Conservation (phyloP, 2,888 invertebrate genomes). For the Neoaliturus tenellus region DNA sequence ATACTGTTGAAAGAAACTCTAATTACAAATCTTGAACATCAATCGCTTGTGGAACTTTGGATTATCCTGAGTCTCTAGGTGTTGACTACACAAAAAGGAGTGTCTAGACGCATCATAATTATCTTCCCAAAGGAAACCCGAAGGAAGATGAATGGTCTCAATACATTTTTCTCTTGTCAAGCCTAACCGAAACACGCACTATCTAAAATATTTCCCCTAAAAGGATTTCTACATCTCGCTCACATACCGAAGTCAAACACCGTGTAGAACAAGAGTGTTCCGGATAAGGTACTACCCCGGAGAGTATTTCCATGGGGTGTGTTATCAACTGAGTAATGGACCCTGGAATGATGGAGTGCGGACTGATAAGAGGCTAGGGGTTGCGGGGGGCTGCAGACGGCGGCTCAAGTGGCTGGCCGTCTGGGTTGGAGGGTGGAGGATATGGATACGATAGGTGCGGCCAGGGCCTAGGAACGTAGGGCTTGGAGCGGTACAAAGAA, state of each 20-base stretch:
- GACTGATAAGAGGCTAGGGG: slow-evolving; percentile 7
- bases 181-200: neutral
- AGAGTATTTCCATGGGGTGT: neutral
- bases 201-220: neutral
- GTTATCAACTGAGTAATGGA: slow-evolving; percentile 48
- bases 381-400: neutral
- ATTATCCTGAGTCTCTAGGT: too few relatives aligned
- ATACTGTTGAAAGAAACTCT: too few relatives aligned
- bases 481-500: too few relatives aligned
- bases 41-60: too few relatives aligned
- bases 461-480: neutral
- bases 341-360: slow-evolving; percentile 21
- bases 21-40: too few relatives aligned
- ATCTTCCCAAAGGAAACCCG: too few relatives aligned
- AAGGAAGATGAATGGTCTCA: too few relatives aligned
- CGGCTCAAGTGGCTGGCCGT: neutral
- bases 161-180: neutral
- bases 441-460: neutral
- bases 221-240: neutral
- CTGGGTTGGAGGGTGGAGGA: neutral
- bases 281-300: slow-evolving; percentile 3
- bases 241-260: neutral
- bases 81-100: too few relatives aligned
- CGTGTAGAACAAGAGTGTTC: slow-evolving; percentile 19
- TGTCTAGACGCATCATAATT: too few relatives aligned